Evolutionary conservation across 2,888 invertebrate species (phyloP).

Genomic region (Notodonta ziczac): DNA sequence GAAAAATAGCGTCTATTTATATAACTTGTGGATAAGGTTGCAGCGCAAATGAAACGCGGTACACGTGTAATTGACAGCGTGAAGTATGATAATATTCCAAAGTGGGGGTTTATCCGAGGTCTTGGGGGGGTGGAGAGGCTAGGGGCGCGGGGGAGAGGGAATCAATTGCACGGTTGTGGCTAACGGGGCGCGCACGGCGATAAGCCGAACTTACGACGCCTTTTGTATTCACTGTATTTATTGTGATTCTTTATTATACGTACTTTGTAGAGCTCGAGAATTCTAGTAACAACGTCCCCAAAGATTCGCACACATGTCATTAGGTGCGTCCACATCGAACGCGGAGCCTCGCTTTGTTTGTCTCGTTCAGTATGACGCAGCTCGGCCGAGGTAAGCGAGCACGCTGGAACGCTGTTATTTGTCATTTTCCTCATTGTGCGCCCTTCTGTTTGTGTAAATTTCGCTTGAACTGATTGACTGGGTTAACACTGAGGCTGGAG

Average conservation of each 20-base stretch:
- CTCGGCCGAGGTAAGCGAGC: too few species aligned
- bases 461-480: too few species aligned
- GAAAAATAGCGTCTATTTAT: constrained; percentile 36
- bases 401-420: too few species aligned
- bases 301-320: too few species aligned
- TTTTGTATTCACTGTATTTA: constrained; percentile 70
- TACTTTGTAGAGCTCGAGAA: background rate
- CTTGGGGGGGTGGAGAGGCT: constrained; percentile 53
- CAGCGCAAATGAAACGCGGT: constrained; percentile 22
- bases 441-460: too few species aligned
- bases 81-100: constrained; percentile 73
- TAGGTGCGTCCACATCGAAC: too few species aligned
- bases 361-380: too few species aligned
- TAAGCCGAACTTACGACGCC: constrained; percentile 77
- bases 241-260: constrained; percentile 47
- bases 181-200: constrained; percentile 73
- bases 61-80: constrained; percentile 63
- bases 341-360: background rate
- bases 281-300: background rate
- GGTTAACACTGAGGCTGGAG: too few species aligned
- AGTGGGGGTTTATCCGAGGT: constrained; percentile 61
- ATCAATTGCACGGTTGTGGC: constrained; percentile 76
- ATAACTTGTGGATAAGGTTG: constrained; percentile 13
- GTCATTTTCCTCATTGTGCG: too few species aligned
- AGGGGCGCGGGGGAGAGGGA: constrained; percentile 30